These are phyloP conservation scores for Triplophysa bombifrons DNA, from an alignment of 2,797 vertebrate species.

Conservation along the genomic window DNA sequence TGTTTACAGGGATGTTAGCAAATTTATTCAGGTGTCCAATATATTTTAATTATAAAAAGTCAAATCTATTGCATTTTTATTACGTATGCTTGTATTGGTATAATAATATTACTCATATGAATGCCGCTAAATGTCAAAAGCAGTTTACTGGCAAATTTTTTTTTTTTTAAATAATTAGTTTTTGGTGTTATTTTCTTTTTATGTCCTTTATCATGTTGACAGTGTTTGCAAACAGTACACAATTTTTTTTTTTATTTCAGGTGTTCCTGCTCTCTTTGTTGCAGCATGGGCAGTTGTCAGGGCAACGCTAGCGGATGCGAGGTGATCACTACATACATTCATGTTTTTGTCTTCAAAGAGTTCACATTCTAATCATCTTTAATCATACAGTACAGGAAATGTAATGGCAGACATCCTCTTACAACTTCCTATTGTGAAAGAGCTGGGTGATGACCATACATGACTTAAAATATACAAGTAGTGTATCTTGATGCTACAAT, in stretches of 20 bases:
- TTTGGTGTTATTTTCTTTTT: too few species aligned
- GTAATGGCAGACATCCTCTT: not conserved
- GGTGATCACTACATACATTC: constrained; percentile 69
- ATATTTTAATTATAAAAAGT: too few species aligned
- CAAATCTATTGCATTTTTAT: not conserved
- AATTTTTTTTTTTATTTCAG: constrained; percentile 69
- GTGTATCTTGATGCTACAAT: not conserved
- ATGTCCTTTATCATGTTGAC: not conserved
- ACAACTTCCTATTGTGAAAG: too few species aligned
- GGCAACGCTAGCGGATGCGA: constrained; percentile 81
- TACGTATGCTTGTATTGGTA: not conserved
- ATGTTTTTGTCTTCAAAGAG: too few species aligned
- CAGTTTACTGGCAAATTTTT: too few species aligned
- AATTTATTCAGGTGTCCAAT: not conserved
- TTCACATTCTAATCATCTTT: not conserved
- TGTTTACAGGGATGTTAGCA: not conserved
- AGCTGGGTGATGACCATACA: not conserved
- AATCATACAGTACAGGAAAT: not conserved
- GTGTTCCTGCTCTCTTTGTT: constrained; percentile 86
- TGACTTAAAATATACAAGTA: not conserved
- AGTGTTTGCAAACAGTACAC: not conserved
- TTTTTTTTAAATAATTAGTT: too few species aligned
- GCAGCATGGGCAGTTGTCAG: constrained; percentile 84
- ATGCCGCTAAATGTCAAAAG: not conserved
- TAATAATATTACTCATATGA: not conserved